Evolutionary conservation across 2,888 invertebrate genomes (phyloP), one percentile per base, ranked within the genome.

Genomic region (Andrena flavipes): DNA sequence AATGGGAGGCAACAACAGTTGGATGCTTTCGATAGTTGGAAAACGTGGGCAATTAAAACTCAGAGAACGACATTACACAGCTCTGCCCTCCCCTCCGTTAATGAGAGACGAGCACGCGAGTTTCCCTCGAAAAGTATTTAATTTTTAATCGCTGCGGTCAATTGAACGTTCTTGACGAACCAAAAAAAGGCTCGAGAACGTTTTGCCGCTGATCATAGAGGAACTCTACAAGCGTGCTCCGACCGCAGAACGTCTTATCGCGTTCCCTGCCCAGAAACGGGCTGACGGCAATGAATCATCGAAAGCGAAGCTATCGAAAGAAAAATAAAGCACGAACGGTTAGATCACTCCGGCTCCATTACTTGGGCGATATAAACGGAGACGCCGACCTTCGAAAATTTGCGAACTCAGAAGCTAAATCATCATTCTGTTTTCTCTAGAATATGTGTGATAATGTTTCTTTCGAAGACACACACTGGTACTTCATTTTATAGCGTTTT

Each of bases 201-300:
- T 35, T 68, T 30, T 49, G 30, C 49, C n/a, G 3, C 33, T 16
- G 23, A 2, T 16, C 20, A 2, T 56, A 5, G 26, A 20, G 33
- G 20, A 4, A 54, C 30, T 59, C 20, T 23, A 16, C 20, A 59
- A 23, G 10, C 73, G 42, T 23, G 42, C 23, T 1, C 3, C 23
- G 33, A 33, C 10, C 63, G 42, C 4, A 13, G 29, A 29, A 20
- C 35, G 35, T 33, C 59, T 76, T 70, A 69, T 69, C 76, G 30
- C 48, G 51, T 49, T 59, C 49, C 71, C 71, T 65, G 64, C 20
- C n/a, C 49, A 30, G 33, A 49, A 64, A 48, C 54, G 20, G 48
- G 30, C 29, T 23, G 76, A 76, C 49, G 59, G 33, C 33, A 30
- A 59, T 76, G 76, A 71, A 71, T 71, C 76, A 60, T 76, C 71